phyloP scores from a whole-genome alignment of 2,888 invertebrate genomes.

The Drosophila rubida region DNA sequence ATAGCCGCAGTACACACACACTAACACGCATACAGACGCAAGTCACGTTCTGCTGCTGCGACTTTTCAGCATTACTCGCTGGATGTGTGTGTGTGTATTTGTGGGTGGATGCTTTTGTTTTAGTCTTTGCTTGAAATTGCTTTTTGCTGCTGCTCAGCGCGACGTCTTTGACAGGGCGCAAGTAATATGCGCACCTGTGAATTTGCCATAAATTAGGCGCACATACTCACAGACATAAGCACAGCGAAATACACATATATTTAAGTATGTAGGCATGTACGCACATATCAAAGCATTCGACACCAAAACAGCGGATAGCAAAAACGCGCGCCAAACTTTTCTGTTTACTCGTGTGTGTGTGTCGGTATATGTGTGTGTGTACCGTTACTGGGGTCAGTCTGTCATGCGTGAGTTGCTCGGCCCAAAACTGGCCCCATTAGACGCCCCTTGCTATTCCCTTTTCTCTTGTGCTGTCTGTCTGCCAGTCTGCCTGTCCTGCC shows the following conservation, averaged over 20 bases:
- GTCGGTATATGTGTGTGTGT: conserved; percentile 18
- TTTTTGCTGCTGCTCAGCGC: conserved; percentile 56
- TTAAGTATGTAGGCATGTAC: conserved; percentile 30
- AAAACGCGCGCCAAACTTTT: conserved; percentile 68
- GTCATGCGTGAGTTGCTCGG: conserved; percentile 50
- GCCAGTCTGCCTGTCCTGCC: conserved; percentile 19
- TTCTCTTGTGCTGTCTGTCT: conserved; percentile 16
- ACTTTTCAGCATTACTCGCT: conserved; percentile 25
- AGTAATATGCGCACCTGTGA: conserved; percentile 80
- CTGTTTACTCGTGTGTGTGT: conserved; percentile 17
- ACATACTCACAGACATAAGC: conserved; percentile 17
- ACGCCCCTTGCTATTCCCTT: conserved; percentile 4
- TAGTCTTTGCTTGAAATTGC: conserved; percentile 56
- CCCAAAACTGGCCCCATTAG: conserved; percentile 11
- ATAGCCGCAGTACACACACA: conserved; percentile 24
- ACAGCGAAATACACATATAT: conserved; percentile 8
- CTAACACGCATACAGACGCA: conserved; percentile 27
- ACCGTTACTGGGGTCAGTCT: conserved; percentile 52
- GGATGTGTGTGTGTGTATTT: conserved; percentile 25
- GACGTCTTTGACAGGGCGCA: conserved; percentile 73
- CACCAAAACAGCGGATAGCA: conserved; percentile 35
- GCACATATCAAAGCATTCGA: conserved; percentile 51
- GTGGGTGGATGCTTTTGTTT: conserved; percentile 65
- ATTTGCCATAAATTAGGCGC: conserved; percentile 80
- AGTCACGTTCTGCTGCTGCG: conserved; percentile 47